These are phyloP conservation scores for Orthosia incerta DNA, from an alignment of 2,888 invertebrate genomes.

Conservation along the genomic window DNA sequence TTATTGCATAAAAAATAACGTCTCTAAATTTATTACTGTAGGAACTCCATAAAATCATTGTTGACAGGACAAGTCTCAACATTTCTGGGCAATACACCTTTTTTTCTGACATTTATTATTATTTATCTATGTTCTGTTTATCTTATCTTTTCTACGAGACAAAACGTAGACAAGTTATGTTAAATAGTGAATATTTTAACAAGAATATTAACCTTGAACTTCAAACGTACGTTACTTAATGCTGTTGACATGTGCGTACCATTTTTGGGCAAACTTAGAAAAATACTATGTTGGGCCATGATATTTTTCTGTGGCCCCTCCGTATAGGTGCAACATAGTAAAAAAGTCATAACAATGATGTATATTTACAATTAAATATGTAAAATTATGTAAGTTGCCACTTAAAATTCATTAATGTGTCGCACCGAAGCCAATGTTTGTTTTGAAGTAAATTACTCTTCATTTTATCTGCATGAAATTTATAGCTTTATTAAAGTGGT, in stretches of 20 bases:
- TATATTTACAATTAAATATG: neutral
- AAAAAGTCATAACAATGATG: neutral
- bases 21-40: neutral
- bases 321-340: neutral
- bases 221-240: neutral
- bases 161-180: neutral
- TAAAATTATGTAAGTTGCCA: too few species aligned
- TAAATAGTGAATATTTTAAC: constrained; percentile 31
- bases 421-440: too few species aligned
- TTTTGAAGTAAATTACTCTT: neutral
- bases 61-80: constrained; percentile 24
- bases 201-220: constrained; percentile 24
- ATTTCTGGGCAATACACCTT: neutral
- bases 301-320: neutral
- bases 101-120: neutral
- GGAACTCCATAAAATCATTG: constrained; percentile 6
- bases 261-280: neutral
- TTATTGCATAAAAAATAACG: neutral
- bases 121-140: neutral
- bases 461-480: constrained; percentile 12
- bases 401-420: too few species aligned
- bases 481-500: neutral
- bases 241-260: neutral
- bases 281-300: neutral
- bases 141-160: neutral